A percentile compares a stretch with the other conserved stretches of the same genome.
Conservation (phyloP, 1,140 invertebrate species). For the Cyrtorhinus lividipennis region DNA sequence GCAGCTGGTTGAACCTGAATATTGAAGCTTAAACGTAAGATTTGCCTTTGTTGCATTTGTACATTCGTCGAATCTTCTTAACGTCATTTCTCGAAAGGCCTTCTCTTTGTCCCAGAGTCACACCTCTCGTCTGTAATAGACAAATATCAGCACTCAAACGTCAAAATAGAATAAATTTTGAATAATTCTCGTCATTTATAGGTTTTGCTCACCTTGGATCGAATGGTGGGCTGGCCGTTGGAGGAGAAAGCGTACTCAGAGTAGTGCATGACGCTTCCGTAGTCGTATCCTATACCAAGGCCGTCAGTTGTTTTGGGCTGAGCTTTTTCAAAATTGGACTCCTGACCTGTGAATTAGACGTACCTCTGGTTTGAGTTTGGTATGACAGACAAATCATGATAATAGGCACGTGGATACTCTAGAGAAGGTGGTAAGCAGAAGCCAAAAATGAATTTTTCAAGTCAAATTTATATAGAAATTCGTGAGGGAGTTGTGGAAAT, state of each 20-base stretch:
- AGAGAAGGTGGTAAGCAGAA: no score
- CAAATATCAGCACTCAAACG: no score
- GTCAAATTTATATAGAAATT: no score
- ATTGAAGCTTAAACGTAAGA: slow-evolving; percentile 4
- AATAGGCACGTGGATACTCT: no score
- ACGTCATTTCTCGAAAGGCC: slow-evolving; percentile 56
- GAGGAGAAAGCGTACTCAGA: slow-evolving; percentile 58
- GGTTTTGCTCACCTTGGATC: slow-evolving; percentile 34
- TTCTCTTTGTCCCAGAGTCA: slow-evolving; percentile 45
- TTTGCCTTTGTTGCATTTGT: slow-evolving; percentile 42
- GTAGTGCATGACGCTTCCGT: slow-evolving; percentile 73
- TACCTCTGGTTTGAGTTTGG: no score
- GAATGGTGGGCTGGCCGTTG: slow-evolving; percentile 54
- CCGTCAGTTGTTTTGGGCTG: slow-evolving; percentile 37
- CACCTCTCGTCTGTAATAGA: slow-evolving; percentile 27
- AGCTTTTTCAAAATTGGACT: slow-evolving; percentile 54
- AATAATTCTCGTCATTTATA: no score
- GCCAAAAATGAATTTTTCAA: no score
- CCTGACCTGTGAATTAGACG: slow-evolving; percentile 38
- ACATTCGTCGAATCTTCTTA: slow-evolving; percentile 59
- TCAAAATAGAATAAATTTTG: no score
- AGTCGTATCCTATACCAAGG: slow-evolving; percentile 58
- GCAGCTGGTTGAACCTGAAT: no score
- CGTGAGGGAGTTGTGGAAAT: no score
- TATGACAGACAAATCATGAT: no score